Evolutionary conservation across 2,113 vertebrate species (phyloP).

Genomic region (Oxyruncus cristatus): DNA sequence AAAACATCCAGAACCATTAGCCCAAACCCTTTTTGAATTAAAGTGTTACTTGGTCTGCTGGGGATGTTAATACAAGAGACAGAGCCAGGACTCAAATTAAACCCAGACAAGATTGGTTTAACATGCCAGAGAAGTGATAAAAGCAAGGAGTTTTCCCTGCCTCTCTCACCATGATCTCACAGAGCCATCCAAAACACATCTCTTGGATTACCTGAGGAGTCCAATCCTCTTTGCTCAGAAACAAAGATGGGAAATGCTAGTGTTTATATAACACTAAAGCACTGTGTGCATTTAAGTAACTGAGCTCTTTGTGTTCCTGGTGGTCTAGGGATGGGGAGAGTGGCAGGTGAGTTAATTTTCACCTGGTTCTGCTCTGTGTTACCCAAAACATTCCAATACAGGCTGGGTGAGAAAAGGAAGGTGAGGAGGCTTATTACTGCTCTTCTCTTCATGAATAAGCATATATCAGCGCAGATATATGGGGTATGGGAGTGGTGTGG

Average conservation of each 20-base stretch:
- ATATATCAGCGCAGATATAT: background rate
- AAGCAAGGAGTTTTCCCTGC: background rate
- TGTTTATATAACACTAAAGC: background rate
- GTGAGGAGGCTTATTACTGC: background rate
- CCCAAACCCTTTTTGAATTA: background rate
- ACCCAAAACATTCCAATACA: background rate
- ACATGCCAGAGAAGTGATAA: background rate
- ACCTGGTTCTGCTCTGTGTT: background rate
- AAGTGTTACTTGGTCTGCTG: background rate
- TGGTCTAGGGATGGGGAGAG: background rate
- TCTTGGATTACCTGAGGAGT: background rate
- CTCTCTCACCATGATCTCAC: background rate
- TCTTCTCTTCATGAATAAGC: background rate
- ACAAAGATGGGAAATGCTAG: background rate
- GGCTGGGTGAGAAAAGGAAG: background rate
- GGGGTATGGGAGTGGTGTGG: background rate
- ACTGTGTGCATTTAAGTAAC: background rate
- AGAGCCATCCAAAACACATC: rapidly evolving
- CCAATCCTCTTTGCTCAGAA: background rate
- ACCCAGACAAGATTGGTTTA: background rate
- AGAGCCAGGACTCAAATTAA: background rate
- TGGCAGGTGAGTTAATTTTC: background rate
- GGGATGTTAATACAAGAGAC: background rate
- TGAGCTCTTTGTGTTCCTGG: background rate
- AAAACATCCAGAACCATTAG: background rate